These are phyloP conservation scores for Carpatolechia fugitivella DNA, from an alignment of 2,888 invertebrate genomes.

Conservation along the genomic window DNA sequence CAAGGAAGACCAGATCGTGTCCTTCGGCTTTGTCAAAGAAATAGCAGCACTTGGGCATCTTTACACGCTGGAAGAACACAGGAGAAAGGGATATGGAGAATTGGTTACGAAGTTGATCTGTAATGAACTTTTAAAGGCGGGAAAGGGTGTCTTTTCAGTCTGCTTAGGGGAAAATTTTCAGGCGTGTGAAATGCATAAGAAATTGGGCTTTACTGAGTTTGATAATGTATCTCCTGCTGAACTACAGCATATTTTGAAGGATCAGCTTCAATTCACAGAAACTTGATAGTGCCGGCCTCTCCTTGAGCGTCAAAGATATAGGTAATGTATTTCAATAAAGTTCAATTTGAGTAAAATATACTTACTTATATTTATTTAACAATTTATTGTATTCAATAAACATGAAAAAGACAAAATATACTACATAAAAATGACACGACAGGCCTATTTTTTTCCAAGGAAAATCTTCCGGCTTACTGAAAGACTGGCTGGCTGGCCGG, in stretches of 20 bases:
- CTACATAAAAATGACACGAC: too few relatives aligned
- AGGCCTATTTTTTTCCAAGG: too few relatives aligned
- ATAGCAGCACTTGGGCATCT: conserved; percentile 48
- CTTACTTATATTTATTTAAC: too few relatives aligned
- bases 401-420: too few relatives aligned
- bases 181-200: conserved; percentile 34
- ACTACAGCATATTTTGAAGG: neutral
- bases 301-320: too few relatives aligned
- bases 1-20: conserved; percentile 32
- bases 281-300: too few relatives aligned
- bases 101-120: conserved; percentile 33
- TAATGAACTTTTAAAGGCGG: conserved; percentile 29
- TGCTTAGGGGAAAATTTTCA: conserved; percentile 29
- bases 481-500: too few relatives aligned
- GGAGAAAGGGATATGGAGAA: conserved; percentile 24
- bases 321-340: too few relatives aligned
- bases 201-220: conserved; percentile 29
- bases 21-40: conserved; percentile 52
- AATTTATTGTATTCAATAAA: too few relatives aligned
- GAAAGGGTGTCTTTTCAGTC: conserved; percentile 32
- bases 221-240: neutral
- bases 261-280: too few relatives aligned
- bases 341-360: too few relatives aligned
- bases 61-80: conserved; percentile 47
- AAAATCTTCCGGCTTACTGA: too few relatives aligned